phyloP scores from a whole-genome alignment of 2,797 vertebrate species.

The Pteronotus mesoamericanus region DNA sequence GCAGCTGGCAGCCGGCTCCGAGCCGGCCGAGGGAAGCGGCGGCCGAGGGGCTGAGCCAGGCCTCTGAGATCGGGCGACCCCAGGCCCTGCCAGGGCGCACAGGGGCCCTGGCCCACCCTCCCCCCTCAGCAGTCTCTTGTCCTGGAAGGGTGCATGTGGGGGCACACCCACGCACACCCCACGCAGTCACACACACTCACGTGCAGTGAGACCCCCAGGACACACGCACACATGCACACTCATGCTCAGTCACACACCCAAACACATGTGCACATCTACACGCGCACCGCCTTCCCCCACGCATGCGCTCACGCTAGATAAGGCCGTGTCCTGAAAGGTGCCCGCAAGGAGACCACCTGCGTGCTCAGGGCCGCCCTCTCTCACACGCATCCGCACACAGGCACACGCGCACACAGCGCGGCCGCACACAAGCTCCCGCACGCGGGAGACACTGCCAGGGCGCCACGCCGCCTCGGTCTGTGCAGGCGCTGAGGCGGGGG shows the following conservation, averaged over 20 bases:
- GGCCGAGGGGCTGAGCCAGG: accelerated
- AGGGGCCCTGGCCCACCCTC: background rate
- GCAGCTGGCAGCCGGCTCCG: background rate
- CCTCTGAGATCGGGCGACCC: background rate
- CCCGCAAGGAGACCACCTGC: background rate
- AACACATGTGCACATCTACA: no score
- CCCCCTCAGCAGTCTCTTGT: background rate
- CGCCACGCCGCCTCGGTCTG: accelerated
- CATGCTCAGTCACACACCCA: no score
- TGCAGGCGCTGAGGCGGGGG: accelerated
- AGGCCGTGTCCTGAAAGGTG: background rate
- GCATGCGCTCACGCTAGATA: background rate
- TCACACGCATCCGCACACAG: background rate
- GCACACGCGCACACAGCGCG: accelerated
- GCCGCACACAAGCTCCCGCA: accelerated
- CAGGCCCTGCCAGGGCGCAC: background rate
- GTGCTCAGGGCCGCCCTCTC: accelerated
- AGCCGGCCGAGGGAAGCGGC: background rate
- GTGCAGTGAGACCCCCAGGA: no score
- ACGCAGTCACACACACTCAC: background rate
- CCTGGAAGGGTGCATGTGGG: accelerated
- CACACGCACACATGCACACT: background rate
- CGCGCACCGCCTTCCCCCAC: no score
- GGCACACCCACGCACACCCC: background rate
- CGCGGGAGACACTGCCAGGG: accelerated